Evolutionary conservation across 1,140 invertebrate genomes (phyloP).

Genomic region (Nasonia longicornis): DNA sequence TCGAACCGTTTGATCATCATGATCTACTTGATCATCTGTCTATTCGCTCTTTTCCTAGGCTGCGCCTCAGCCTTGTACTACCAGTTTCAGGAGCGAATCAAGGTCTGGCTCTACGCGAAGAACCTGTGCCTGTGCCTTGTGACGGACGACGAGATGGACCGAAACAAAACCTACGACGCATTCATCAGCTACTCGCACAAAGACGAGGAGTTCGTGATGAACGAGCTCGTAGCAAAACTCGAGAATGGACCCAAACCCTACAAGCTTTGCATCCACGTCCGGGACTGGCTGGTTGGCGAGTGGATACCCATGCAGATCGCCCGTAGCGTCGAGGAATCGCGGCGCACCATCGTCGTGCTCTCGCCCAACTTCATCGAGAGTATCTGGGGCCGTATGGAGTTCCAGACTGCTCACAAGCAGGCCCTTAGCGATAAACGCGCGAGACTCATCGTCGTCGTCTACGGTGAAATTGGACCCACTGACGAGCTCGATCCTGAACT

Average conservation of each 20-base stretch:
- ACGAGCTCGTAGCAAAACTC: slow-evolving; percentile 74
- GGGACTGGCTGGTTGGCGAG: slow-evolving; percentile 78
- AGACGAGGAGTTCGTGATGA: slow-evolving; percentile 78
- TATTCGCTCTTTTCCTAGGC: neutral
- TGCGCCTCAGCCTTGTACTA: neutral
- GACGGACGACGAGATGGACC: neutral
- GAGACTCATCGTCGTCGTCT: slow-evolving; percentile 79
- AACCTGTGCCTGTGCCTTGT: neutral
- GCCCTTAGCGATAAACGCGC: slow-evolving; percentile 77
- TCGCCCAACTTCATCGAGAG: slow-evolving; percentile 86
- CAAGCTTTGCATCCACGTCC: slow-evolving; percentile 79
- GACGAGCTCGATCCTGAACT: slow-evolving; percentile 77
- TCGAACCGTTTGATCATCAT: slow-evolving; percentile 30
- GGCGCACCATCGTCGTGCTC: slow-evolving; percentile 85
- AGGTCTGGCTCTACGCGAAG: neutral
- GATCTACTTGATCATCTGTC: neutral
- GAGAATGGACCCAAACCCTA: slow-evolving; percentile 70
- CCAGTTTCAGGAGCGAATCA: neutral
- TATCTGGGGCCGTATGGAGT: slow-evolving; percentile 88
- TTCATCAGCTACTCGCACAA: slow-evolving; percentile 84
- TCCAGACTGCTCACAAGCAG: slow-evolving; percentile 80
- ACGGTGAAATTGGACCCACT: slow-evolving; percentile 75
- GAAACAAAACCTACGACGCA: slow-evolving; percentile 70
- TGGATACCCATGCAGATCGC: slow-evolving; percentile 85
- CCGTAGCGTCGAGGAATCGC: slow-evolving; percentile 81